Base-by-base conservation (phyloP, 2,797 vertebrate species). In the Knipowitschia caucasica region DNA sequence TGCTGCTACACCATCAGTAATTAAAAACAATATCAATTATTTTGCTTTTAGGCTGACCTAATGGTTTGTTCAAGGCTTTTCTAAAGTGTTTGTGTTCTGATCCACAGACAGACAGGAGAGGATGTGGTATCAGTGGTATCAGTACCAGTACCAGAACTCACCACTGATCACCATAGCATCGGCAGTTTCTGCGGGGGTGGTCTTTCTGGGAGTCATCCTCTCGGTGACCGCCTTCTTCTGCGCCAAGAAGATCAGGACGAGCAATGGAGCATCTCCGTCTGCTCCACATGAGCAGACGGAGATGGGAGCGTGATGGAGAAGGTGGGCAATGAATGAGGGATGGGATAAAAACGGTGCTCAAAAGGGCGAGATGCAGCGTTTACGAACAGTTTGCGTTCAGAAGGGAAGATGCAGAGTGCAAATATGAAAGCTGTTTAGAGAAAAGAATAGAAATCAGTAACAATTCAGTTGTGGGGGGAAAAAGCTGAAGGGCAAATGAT, bases 191-290 rank as follows among this genome's bases (percentile, higher is more conserved):
- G 68, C 6, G 78, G 53, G 17, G 0, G 24, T 36, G 7, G 29
- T 77, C 39, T 64, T 93, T 18, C 3, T 89, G 49, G 47, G 85
- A 59, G 50, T 89, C 67, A 35, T 87, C 44, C 12, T 90, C 9
- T 80, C 83, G 18, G 36, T 89, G 56, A 71, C 56, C 0, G 33
- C 81, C 1, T 81, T 81, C 66, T 45, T 90, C 47, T 88, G 77
- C 67, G 78, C 74, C 64, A 85, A 65, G 56, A 25, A 50, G 44
- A 17, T 59, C 72, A 78, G 30, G 60, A 86, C 67, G 64, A 72
- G 69, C 82, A 91, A 90, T 77, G 90, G 87, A 92, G 92, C 34
- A 65, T 63, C 29, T 91, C 90, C 20, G 71, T 92, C 36, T 53
- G 74, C 36, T 89, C 87, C 52, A 76, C 64, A n/a, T 42, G 50